phyloP scores from a whole-genome alignment of 2,888 invertebrate species.

The Malthinus flaveolus region DNA sequence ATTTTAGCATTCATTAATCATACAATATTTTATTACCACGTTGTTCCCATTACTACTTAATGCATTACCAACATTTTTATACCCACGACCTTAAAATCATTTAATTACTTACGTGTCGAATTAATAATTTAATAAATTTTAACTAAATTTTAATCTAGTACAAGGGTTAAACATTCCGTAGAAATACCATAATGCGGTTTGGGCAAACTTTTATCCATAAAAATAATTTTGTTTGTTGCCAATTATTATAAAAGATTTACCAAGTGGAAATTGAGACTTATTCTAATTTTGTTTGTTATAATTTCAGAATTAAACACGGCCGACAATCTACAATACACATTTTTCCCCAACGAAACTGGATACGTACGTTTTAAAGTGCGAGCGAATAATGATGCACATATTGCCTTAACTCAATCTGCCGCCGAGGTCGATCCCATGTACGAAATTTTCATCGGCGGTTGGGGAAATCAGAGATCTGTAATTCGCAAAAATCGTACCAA shows the following conservation, averaged over 20 bases:
- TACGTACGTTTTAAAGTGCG: conserved; percentile 78
- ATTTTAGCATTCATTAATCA: too few species aligned
- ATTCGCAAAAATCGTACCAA: conserved; percentile 77
- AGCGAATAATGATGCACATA: conserved; percentile 81
- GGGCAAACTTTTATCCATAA: too few species aligned
- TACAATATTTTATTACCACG: too few species aligned
- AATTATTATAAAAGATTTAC: not conserved
- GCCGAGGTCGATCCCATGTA: conserved; percentile 76
- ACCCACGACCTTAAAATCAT: too few species aligned
- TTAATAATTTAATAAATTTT: too few species aligned
- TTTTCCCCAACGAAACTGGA: conserved; percentile 72
- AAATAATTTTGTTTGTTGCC: too few species aligned
- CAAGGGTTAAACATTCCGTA: too few species aligned
- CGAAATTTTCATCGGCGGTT: conserved; percentile 88
- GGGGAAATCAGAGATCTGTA: conserved; percentile 83
- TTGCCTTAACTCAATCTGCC: conserved; percentile 75
- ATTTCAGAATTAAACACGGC: conserved; percentile 76
- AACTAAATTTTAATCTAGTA: too few species aligned
- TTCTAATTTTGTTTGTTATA: conserved; percentile 6
- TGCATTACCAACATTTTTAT: too few species aligned
- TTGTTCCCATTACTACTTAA: too few species aligned
- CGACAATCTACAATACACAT: conserved; percentile 81
- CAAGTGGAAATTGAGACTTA: not conserved
- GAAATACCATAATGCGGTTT: too few species aligned
- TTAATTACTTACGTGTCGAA: too few species aligned